Evolutionary conservation across 1,140 invertebrate species (phyloP).

Genomic region (Eriosoma lanigerum): DNA sequence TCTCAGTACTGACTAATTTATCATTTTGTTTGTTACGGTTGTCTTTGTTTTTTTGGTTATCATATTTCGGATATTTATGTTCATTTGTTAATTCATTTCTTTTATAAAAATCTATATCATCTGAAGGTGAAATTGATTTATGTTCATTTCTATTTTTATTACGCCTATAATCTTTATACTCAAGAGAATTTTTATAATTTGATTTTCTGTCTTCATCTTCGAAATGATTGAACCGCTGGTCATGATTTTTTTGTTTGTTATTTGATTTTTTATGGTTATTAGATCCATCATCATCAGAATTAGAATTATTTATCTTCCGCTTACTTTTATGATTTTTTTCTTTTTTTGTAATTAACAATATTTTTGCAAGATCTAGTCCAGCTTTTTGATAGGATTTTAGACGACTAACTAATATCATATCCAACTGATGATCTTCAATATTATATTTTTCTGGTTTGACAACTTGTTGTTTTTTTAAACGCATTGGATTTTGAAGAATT

Average conservation of each 20-base stretch:
- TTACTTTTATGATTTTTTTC: conserved; percentile 29
- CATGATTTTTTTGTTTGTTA: background rate
- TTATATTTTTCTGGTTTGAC: conserved; percentile 62
- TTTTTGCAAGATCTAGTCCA: conserved; percentile 39
- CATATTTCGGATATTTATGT: conserved; percentile 9
- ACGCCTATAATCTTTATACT: background rate
- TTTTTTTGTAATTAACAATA: conserved; percentile 38
- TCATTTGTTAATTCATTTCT: conserved; percentile 15
- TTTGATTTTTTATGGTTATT: background rate
- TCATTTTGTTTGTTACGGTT: background rate
- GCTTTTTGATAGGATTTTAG: conserved; percentile 43
- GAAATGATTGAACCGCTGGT: background rate
- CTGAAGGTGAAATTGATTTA: background rate
- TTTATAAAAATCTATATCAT: background rate
- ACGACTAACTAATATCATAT: conserved; percentile 46
- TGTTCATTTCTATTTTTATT: conserved; percentile 19
- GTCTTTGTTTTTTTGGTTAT: conserved; percentile 12
- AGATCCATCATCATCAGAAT: conserved; percentile 11
- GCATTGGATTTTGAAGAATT: conserved; percentile 86
- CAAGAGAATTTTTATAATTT: conserved; percentile 9
- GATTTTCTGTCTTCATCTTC: background rate
- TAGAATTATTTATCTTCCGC: background rate
- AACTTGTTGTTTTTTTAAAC: conserved; percentile 79
- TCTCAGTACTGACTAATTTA: background rate
- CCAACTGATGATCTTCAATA: conserved; percentile 44